These are phyloP conservation scores for Heliopora coerulea DNA, from an alignment of 92 coral and sea anemone genomes.

Conservation along the genomic window DNA sequence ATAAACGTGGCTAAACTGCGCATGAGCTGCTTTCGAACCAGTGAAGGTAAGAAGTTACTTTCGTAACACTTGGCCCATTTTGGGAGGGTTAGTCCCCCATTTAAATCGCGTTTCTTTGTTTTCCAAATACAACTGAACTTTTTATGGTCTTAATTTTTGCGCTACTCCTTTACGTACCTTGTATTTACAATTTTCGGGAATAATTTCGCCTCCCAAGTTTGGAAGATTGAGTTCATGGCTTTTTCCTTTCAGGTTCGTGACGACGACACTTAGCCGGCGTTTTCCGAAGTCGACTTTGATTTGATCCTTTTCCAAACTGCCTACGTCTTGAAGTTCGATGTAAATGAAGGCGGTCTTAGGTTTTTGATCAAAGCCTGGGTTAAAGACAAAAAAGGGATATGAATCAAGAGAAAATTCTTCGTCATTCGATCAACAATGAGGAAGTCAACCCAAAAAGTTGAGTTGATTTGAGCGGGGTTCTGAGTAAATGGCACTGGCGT, in stretches of 20 bases:
- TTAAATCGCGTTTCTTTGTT: too few species aligned
- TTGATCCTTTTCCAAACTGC: constrained; percentile 66
- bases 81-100: too few species aligned
- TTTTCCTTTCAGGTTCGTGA: constrained; percentile 70
- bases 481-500: too few species aligned
- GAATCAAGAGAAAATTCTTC: too few species aligned
- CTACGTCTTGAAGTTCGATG: constrained; percentile 77
- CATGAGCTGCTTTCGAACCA: too few species aligned
- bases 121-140: neutral
- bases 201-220: constrained; percentile 64
- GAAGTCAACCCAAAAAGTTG: too few species aligned
- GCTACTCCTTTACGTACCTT: constrained; percentile 26
- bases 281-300: constrained; percentile 59
- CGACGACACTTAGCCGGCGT: constrained; percentile 61
- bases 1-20: too few species aligned
- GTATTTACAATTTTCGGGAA: constrained; percentile 58
- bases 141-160: neutral
- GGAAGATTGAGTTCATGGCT: constrained; percentile 79
- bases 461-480: too few species aligned
- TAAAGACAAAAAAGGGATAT: neutral
- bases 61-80: too few species aligned
- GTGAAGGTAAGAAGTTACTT: too few species aligned
- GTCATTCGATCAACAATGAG: too few species aligned
- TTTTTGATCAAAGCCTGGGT: constrained; percentile 80
- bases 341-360: constrained; percentile 76